These are phyloP conservation scores for Aphodius granarius DNA, from an alignment of 2,888 invertebrate genomes.

Conservation along the genomic window DNA sequence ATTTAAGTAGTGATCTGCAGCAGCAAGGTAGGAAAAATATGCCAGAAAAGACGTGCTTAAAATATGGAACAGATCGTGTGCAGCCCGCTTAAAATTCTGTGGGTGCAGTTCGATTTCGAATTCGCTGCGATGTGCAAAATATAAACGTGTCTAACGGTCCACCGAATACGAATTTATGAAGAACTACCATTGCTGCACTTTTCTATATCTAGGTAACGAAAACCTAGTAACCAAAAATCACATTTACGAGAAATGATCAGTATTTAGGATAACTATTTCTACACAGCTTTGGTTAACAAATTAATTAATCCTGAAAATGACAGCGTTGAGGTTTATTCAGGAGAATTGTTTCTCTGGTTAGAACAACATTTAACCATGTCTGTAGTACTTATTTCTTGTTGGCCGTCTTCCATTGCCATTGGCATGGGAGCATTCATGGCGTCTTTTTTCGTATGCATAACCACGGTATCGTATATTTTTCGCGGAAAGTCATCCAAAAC, in stretches of 20 bases:
- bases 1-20: no score
- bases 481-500: background rate
- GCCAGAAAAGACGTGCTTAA: background rate
- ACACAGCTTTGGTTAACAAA: no score
- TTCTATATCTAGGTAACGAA: no score
- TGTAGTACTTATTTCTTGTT: background rate
- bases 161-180: background rate
- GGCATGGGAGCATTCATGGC: background rate
- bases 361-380: background rate
- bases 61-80: background rate
- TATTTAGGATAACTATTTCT: no score
- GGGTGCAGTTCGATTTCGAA: background rate
- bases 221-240: no score
- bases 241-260: no score
- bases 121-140: background rate
- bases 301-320: no score
- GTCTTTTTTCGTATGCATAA: background rate
- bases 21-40: background rate
- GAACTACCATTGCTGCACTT: background rate
- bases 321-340: no score
- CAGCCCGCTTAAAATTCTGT: background rate
- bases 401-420: background rate
- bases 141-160: no score
- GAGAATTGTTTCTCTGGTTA: background rate
- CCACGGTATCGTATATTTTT: background rate